Evolutionary conservation across 2,797 vertebrate genomes (phyloP).

Genomic region (Rallus crepitans): DNA sequence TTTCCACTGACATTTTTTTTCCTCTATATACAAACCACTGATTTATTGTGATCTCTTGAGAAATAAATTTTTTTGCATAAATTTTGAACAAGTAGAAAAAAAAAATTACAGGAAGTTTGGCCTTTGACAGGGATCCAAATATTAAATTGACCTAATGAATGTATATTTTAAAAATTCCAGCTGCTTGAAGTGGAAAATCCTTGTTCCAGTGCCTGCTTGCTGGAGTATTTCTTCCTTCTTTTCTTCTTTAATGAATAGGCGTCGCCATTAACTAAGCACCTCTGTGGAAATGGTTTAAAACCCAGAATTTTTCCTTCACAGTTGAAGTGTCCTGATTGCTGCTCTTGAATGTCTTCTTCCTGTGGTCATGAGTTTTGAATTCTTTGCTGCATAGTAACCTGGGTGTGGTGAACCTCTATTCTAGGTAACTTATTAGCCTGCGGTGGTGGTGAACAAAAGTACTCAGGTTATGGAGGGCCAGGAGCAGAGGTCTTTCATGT

Average conservation of each 20-base stretch:
- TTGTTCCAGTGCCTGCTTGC: not conserved
- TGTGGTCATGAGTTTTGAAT: not conserved
- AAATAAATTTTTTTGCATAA: not conserved
- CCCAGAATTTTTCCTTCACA: not conserved
- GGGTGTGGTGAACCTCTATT: not conserved
- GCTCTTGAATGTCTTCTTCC: not conserved
- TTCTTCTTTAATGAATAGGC: not conserved
- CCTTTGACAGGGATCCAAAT: not conserved
- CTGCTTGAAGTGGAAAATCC: not conserved
- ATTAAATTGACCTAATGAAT: not conserved
- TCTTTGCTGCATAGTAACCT: not conserved
- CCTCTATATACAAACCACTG: not conserved
- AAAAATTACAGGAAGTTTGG: not conserved
- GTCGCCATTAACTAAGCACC: not conserved
- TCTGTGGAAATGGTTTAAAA: not conserved
- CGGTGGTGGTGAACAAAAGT: not conserved
- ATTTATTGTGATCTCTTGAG: not conserved
- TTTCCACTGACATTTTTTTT: not conserved
- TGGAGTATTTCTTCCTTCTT: not conserved
- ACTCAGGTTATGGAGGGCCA: not conserved
- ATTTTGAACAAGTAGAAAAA: not conserved
- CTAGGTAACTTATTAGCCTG: fast-evolving
- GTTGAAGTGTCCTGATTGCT: not conserved
- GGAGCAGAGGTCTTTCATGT: not conserved
- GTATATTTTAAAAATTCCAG: not conserved